These are phyloP conservation scores for Dioctria linearis DNA, from an alignment of 2,888 invertebrate genomes.

Conservation along the genomic window DNA sequence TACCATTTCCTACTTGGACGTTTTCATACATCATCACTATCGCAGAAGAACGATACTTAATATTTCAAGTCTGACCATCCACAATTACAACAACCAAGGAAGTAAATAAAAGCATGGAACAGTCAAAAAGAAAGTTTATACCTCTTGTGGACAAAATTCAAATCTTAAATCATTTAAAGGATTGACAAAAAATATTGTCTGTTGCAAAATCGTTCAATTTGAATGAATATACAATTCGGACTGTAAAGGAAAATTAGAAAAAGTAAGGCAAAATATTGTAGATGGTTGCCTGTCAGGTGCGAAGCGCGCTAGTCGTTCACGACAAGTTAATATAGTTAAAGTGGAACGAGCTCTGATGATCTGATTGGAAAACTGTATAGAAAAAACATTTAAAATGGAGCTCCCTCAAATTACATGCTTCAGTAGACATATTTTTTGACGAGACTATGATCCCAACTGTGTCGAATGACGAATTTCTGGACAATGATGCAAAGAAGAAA, in stretches of 20 bases:
- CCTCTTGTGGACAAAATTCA: neutral
- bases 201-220: neutral
- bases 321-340: neutral
- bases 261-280: neutral
- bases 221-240: constrained; percentile 3
- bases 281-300: neutral
- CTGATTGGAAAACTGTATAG: too few species aligned
- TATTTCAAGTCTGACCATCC: too few species aligned
- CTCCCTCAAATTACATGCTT: too few species aligned
- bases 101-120: too few species aligned
- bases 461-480: constrained; percentile 17
- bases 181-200: constrained; percentile 1
- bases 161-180: constrained; percentile 6
- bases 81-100: too few species aligned
- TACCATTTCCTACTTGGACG: too few species aligned
- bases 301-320: constrained; percentile 1
- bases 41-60: too few species aligned
- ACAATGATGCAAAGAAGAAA: constrained; percentile 8
- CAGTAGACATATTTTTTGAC: constrained; percentile 56
- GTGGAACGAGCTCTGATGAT: too few species aligned
- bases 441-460: too few species aligned
- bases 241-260: neutral
- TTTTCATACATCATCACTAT: too few species aligned
- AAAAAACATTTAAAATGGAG: too few species aligned
- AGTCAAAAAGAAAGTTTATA: too few species aligned